These are phyloP conservation scores for Myripristis murdjan DNA, from an alignment of 2,797 vertebrate genomes.

Conservation along the genomic window DNA sequence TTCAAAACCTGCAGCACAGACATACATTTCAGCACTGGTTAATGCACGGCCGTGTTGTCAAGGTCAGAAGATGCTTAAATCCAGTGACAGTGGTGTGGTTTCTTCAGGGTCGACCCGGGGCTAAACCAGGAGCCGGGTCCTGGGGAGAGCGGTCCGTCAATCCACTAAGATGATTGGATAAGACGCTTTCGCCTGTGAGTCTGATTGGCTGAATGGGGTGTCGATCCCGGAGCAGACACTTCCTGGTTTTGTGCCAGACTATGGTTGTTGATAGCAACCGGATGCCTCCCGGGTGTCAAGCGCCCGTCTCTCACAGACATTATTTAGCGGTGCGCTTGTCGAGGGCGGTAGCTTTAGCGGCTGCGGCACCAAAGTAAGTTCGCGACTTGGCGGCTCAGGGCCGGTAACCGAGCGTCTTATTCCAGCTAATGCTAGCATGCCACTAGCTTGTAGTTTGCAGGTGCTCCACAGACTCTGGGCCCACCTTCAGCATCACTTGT, in stretches of 20 bases:
- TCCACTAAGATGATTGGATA: background rate
- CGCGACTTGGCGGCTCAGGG: background rate
- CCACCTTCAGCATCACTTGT: conserved; percentile 11
- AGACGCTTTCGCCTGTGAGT: background rate
- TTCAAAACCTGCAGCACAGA: conserved; percentile 24
- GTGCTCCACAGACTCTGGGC: background rate
- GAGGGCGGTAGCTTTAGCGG: background rate
- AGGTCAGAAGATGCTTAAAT: conserved; percentile 1
- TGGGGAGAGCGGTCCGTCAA: background rate
- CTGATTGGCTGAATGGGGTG: conserved; percentile 6
- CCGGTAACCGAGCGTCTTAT: too few relatives aligned
- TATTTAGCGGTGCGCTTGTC: background rate
- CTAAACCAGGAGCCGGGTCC: background rate
- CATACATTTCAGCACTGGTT: background rate
- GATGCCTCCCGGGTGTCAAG: background rate
- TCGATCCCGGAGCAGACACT: conserved; percentile 6
- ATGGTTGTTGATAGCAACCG: conserved; percentile 14
- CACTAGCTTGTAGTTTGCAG: conserved; percentile 12
- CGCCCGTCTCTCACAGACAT: background rate
- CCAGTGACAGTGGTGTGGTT: background rate
- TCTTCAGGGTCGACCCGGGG: background rate
- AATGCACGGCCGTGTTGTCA: background rate
- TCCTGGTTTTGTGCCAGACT: conserved; percentile 21
- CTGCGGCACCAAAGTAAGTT: background rate
- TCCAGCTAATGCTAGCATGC: conserved; percentile 8